Evolutionary conservation across 2,888 invertebrate species (phyloP).

Genomic region (Cataglyphis cursor): DNA sequence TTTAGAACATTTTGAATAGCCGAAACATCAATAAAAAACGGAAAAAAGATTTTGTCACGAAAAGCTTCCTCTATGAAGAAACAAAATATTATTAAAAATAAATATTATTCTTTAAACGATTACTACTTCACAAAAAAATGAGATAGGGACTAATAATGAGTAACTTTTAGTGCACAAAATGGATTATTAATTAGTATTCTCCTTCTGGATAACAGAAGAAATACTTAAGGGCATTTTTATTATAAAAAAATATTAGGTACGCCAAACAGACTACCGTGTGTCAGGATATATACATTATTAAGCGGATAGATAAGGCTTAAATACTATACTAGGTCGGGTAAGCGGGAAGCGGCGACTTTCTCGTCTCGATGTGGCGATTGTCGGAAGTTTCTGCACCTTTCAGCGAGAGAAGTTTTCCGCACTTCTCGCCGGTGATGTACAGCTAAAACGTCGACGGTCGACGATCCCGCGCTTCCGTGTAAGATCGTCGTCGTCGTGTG

Average conservation of each 20-base stretch:
- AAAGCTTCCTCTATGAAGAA: too few species aligned
- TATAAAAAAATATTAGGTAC: background rate
- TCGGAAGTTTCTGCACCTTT: conserved; percentile 48
- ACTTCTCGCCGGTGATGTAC: conserved; percentile 36
- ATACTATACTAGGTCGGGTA: background rate
- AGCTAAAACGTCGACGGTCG: conserved; percentile 44
- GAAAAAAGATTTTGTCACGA: too few species aligned
- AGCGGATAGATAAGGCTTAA: background rate
- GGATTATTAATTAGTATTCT: background rate
- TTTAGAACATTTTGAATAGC: too few species aligned
- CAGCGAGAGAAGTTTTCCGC: conserved; percentile 42
- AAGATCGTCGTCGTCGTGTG: conserved; percentile 48
- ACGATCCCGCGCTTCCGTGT: conserved; percentile 40
- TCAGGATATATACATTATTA: conserved; percentile 1
- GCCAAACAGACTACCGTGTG: too few species aligned
- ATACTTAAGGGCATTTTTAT: background rate
- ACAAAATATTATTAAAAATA: too few species aligned
- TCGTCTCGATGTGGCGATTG: conserved; percentile 21
- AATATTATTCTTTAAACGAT: too few species aligned
- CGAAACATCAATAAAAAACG: too few species aligned
- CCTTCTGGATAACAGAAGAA: background rate
- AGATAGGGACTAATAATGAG: too few species aligned
- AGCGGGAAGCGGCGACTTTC: conserved; percentile 2
- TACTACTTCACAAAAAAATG: too few species aligned
- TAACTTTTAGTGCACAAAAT: background rate